Base-by-base conservation (phyloP, 2,113 vertebrate species). In the Sialia sialis region DNA sequence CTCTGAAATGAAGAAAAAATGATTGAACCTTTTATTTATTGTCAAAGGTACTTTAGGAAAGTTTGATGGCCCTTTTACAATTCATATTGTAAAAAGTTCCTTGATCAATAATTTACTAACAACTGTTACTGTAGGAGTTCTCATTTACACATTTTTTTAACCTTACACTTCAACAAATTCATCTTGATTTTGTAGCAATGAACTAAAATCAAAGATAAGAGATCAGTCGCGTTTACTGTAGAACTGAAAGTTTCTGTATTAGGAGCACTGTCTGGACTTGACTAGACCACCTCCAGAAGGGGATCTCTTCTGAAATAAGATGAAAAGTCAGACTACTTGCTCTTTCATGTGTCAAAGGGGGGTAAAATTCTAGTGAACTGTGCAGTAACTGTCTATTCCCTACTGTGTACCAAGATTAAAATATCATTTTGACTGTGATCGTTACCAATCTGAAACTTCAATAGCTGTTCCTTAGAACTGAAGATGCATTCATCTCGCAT, bases 261-360 rank as follows among this genome's bases (percentile, higher is more conserved):
- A 96, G 89, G 74, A 94, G 93, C 96, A 93, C 72, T 92, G 94
- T 87, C 93, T 97, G 96, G 96, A 97, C 95, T 97, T 97, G 94
- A 94, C 97, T 97, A 89, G 95, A 95, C 96, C 91, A 97, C 96
- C 97, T 97, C 97, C 96, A 95, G 97, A 94, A 97, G 94, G 81
- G 76, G 95, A 95, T 97, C 89, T 94, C 76, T 84, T 97, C 96
- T 97, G 97, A 98, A 98, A 98, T 49, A 92, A 96, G 95, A 98
- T 97, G 96, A 98, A 98, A 98, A 97, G 93, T 96, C 95, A 96
- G 95, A 97, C 93, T 97, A 81, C 94, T 94, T 95, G 79, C 88
- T 97, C 97, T 98, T 98, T 98, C 91, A 98, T 98, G 94, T 98
- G 83, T 97, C 96, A 94, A 95, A 94, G 96, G 96, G 94, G 97